Percentiles rank a stretch among this genome's conserved stretches.
phyloP scores from a whole-genome alignment of 2,113 vertebrate genomes.

The Eptatretus burgeri region DNA sequence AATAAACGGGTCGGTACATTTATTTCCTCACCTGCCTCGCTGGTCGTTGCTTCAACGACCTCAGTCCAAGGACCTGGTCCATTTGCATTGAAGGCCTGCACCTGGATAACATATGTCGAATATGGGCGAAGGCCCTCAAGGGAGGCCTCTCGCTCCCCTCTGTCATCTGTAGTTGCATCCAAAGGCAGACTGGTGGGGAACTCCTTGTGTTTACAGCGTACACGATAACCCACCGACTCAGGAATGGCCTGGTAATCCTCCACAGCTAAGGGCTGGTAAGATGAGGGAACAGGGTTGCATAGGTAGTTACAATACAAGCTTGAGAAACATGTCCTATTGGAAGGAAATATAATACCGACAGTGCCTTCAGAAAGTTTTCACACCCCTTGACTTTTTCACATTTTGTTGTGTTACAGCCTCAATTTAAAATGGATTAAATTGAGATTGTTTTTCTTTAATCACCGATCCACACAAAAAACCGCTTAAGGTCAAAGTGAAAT shows the following conservation, averaged over 20 bases:
- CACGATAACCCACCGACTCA: conserved; percentile 46
- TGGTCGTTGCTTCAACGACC: conserved; percentile 25
- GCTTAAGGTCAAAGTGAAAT: no score
- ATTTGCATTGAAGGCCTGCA: conserved; percentile 69
- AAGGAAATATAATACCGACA: no score
- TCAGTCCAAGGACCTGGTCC: conserved; percentile 61
- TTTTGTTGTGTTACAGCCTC: no score
- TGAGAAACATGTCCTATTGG: no score
- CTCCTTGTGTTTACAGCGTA: conserved; percentile 26
- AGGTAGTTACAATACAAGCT: no score
- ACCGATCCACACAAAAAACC: no score
- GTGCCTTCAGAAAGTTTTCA: no score
- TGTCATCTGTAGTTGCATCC: conserved; percentile 19
- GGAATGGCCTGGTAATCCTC: conserved; percentile 56
- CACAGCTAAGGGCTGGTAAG: conserved; percentile 33
- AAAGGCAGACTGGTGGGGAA: conserved; percentile 14
- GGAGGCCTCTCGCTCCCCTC: conserved; percentile 27
- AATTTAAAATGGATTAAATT: no score
- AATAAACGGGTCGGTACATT: no score
- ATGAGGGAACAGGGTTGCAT: background rate
- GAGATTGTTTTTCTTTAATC: no score
- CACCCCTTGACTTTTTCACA: no score
- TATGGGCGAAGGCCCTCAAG: conserved; percentile 49
- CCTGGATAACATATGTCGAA: conserved; percentile 46
- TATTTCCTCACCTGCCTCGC: conserved; percentile 35